phyloP scores from a whole-genome alignment of 64 coral and sea anemone species.

The Orbicella faveolata region DNA sequence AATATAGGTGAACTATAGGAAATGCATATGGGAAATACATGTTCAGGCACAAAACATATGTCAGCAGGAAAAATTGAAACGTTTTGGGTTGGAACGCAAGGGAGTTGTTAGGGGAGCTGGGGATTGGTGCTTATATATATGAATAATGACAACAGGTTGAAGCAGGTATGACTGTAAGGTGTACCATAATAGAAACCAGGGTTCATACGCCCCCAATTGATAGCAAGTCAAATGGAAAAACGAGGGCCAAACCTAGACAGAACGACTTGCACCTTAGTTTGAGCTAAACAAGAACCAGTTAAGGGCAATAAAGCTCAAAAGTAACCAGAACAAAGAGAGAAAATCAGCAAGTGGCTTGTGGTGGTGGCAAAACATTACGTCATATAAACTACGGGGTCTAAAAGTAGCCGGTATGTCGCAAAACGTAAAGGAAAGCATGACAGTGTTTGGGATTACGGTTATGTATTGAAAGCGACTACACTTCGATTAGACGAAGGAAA shows the following conservation, averaged over 20 bases:
- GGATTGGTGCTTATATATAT: not conserved
- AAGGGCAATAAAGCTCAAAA: not conserved
- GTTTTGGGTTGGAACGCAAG: not conserved
- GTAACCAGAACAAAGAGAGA: not conserved
- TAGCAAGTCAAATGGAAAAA: not conserved
- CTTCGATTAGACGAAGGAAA: not conserved
- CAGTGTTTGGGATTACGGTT: not conserved
- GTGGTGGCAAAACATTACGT: conserved; percentile 55
- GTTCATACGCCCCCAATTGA: not conserved
- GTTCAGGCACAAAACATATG: too few relatives aligned
- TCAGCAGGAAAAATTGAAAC: too few relatives aligned
- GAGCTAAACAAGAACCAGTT: not conserved
- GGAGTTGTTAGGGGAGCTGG: not conserved
- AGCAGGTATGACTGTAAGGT: not conserved
- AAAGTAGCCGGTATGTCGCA: not conserved
- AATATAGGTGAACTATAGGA: too few relatives aligned
- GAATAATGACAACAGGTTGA: not conserved
- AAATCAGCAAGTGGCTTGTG: conserved; percentile 25
- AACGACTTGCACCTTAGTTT: not conserved
- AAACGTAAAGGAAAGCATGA: not conserved
- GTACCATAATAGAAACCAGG: not conserved
- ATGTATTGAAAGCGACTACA: conserved; percentile 5
- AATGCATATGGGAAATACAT: too few relatives aligned
- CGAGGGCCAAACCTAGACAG: too few relatives aligned
- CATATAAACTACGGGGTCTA: not conserved